phyloP scores from a whole-genome alignment of 2,888 invertebrate species.

The Chorisops tibialis region DNA sequence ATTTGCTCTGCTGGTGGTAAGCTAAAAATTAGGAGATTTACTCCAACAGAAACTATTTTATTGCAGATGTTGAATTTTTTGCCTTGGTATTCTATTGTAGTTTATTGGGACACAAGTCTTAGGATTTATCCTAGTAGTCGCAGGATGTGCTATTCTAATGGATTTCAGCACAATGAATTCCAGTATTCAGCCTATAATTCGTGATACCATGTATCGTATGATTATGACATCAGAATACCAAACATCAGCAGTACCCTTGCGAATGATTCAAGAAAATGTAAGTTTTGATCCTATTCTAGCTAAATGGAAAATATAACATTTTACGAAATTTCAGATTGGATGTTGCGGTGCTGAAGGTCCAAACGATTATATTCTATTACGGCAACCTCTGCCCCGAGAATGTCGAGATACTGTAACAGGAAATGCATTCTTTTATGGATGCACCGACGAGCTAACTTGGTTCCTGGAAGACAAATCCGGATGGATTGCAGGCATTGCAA shows the following conservation, averaged over 20 bases:
- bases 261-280: slow-evolving; percentile 82
- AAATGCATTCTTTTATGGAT: slow-evolving; percentile 84
- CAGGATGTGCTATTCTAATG: slow-evolving; percentile 72
- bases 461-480: slow-evolving; percentile 78
- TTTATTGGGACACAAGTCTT: slow-evolving; percentile 69
- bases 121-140: slow-evolving; percentile 66
- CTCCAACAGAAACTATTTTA: not conserved
- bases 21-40: slow-evolving; percentile 42
- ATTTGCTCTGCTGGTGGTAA: slow-evolving; percentile 66
- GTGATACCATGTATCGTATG: slow-evolving; percentile 65
- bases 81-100: slow-evolving; percentile 53
- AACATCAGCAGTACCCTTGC: slow-evolving; percentile 63
- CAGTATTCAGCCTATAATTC: slow-evolving; percentile 72
- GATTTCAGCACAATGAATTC: slow-evolving; percentile 80
- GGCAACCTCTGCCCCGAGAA: slow-evolving; percentile 76
- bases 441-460: slow-evolving; percentile 85
- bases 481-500: slow-evolving; percentile 78
- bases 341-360: slow-evolving; percentile 89
- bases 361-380: slow-evolving; percentile 72
- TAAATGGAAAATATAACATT: slow-evolving; percentile 22
- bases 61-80: not conserved
- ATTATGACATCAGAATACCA: slow-evolving; percentile 75
- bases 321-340: slow-evolving; percentile 64
- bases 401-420: slow-evolving; percentile 86
- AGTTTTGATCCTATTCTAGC: too few species aligned